Base-by-base conservation (phyloP, 53 echinoderm and acorn worm species). In the Actinopyga echinites region DNA sequence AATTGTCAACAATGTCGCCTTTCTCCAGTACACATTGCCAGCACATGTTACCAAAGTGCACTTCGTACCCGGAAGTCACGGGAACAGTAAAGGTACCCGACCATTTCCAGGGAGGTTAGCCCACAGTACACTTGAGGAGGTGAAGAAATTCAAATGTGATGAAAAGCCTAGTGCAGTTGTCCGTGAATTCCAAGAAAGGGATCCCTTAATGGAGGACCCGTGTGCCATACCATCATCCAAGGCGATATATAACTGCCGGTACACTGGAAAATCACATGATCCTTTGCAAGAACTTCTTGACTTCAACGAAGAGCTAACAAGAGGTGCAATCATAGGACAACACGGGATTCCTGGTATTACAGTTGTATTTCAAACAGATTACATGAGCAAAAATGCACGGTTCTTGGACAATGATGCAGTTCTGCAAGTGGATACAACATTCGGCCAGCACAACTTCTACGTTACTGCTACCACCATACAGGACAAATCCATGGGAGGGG, bases 401-500 rank as follows among this genome's bases (percentile, higher is more conserved):
- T 83, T 83, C 30, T 30, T 83, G 19, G 71, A 83, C 45, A 54
- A 83, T 22, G 69, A 56, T 10, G 54, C 83, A 33, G 69, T 83
- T 28, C 54, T 83, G 69, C 68, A 83, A 54, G 55, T 69, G 43
- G 83, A 83, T 53, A 83, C 83, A 67, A 83, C 83, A 19, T 83
- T 83, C 67, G 83, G 83, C 17, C 67, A 83, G 69, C 83, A 83
- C 49, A 69, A 83, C 33, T 83, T 83, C 54, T 83, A 83, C 21
- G 83, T 83, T 28, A 83, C 83, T 1, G 31, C 54, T n/a, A 32
- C 23, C 54, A 52, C 83, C 31, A 49, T 35, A 7, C 67, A 25
- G 57, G 71, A 83, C 69, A 83, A 69, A 56, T 83, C 71, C 30
- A 29, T 83, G 31, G 19, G 22, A 69, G 34, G 55, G 9, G 32